Percentiles rank a stretch among this genome's conserved stretches.
These are phyloP conservation scores for Malacoraja senta DNA, from an alignment of 2,797 vertebrate genomes.

Conservation along the genomic window DNA sequence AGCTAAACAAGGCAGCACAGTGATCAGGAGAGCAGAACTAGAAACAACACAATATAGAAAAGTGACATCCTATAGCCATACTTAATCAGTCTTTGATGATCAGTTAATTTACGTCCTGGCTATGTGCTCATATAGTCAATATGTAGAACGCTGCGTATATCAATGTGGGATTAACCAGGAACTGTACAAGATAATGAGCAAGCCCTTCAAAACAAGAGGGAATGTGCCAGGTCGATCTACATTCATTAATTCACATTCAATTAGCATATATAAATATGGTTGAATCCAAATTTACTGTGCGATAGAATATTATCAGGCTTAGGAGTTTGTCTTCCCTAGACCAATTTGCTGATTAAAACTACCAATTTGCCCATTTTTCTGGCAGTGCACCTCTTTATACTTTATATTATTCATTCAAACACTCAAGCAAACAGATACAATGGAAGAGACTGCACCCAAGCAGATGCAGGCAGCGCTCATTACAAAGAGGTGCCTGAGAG, in stretches of 20 bases:
- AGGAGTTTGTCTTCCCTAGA: neutral
- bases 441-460: neutral
- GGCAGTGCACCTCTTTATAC: neutral
- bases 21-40: too few species aligned
- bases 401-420: neutral
- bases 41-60: too few species aligned
- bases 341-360: neutral
- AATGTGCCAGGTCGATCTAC: neutral
- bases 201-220: neutral
- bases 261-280: neutral
- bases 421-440: neutral
- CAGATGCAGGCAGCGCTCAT: conserved; percentile 9
- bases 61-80: neutral
- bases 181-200: neutral
- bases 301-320: neutral
- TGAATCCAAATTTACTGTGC: neutral
- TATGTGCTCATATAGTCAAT: neutral
- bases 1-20: too few species aligned
- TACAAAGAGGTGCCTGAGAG: conserved; percentile 7
- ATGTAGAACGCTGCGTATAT: neutral
- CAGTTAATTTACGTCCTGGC: neutral
- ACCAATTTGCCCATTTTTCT: neutral
- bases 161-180: neutral
- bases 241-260: conserved; percentile 20
- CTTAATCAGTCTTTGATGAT: neutral